Evolutionary conservation across 1,140 invertebrate species (phyloP), one percentile per base, ranked within the genome.

Genomic region (Potamilus streckersoni): DNA sequence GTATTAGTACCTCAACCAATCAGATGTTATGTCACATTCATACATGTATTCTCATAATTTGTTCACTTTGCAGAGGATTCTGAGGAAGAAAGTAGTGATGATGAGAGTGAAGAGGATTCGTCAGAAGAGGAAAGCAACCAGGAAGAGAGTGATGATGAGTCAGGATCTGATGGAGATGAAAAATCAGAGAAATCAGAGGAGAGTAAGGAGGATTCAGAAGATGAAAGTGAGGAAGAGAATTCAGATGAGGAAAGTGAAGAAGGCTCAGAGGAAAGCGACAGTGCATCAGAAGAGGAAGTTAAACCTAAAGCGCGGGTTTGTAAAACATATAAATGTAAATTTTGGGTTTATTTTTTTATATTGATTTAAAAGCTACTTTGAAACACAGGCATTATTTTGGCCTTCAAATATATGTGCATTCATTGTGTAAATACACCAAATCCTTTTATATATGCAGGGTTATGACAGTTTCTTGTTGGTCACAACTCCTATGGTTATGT

Each of bases 191-290:
- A 80, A 3, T 72, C 74, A 61, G 79, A 74, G 49, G 73, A 79
- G 31, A 79, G 80, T 23, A 84, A 87, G 27, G 78, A 83, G 60
- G 83, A 79, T 31, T 81, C 82, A 38, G 81, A 81, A 12, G 80
- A 80, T 62, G 82, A 83, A 15, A 81, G 73, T 55, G 84, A 85
- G 61, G 83, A 81, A 55, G 76, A 83, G 60, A 70, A 93, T 92
- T 81, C 93, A 17, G 61, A 71, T 16, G 13, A 56, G 16, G 78
- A 82, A 63, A 79, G 79, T 66, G 73, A 79, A 55, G 60, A 23
- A 57, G 72, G 60, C 19, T 77, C 78, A 63, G 69, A 73, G 58
- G 68, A 76, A 31, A 77, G 71, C 60, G 69, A 81, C 55, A 78
- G 73, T 77, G 73, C 61, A 20, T 63, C 69, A 49, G 70, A 73